These are phyloP conservation scores for Drosophila neonasuta DNA, from an alignment of 2,888 invertebrate genomes.

Conservation along the genomic window DNA sequence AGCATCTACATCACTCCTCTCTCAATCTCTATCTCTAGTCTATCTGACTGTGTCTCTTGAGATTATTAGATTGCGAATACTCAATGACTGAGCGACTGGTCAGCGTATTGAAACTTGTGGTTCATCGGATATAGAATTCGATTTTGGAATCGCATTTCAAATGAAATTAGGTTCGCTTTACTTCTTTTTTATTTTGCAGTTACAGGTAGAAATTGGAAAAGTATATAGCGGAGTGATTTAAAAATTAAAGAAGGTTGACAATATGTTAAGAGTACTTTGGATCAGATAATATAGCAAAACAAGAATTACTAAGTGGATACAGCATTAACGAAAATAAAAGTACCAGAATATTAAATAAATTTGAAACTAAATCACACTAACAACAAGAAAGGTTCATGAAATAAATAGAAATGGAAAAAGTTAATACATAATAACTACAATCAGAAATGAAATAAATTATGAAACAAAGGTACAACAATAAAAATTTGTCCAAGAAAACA, in stretches of 20 bases:
- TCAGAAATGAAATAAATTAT: too few relatives aligned
- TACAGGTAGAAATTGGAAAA: neutral
- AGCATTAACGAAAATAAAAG: neutral
- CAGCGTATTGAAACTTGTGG: constrained; percentile 25
- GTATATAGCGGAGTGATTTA: neutral
- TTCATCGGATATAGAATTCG: constrained; percentile 50
- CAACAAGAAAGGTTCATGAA: neutral
- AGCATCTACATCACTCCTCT: too few relatives aligned
- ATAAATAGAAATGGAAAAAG: too few relatives aligned
- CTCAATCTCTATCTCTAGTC: neutral
- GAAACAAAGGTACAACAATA: too few relatives aligned
- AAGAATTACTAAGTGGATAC: neutral
- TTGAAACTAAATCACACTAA: neutral
- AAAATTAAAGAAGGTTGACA: constrained; percentile 2
- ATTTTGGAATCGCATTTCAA: constrained; percentile 46
- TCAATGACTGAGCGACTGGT: constrained; percentile 21
- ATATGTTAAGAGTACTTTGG: neutral
- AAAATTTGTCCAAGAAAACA: too few relatives aligned
- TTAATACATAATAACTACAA: too few relatives aligned
- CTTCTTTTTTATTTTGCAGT: constrained; percentile 12
- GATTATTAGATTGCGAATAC: constrained; percentile 52
- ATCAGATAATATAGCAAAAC: neutral
- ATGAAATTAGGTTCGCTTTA: constrained; percentile 35
- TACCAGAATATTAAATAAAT: neutral
- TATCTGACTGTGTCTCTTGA: constrained; percentile 3